A percentile compares a stretch with the other conserved stretches of the same genome.
Evolutionary conservation across 1,140 invertebrate species (phyloP).

Genomic region (Hypothenemus hampei): DNA sequence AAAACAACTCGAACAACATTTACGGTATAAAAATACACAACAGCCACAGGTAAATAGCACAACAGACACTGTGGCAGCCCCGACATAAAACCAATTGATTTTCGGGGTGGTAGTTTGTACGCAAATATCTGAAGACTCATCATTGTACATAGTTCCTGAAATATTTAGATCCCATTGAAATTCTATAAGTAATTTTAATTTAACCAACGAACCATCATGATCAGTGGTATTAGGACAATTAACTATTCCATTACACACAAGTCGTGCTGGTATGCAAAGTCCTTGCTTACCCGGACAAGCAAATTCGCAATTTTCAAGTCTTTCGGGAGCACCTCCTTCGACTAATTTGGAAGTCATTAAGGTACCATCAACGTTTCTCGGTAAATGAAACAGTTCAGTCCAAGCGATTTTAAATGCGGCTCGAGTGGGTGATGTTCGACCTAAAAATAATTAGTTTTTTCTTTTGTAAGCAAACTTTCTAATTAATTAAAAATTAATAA

Average conservation of each 20-base stretch:
- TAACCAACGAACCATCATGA: slow-evolving; percentile 35
- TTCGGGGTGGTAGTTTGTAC: slow-evolving; percentile 45
- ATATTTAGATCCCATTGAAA: slow-evolving; percentile 19
- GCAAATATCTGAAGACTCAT: slow-evolving; percentile 63
- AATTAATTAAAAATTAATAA: background rate
- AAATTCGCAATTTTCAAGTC: slow-evolving; percentile 63
- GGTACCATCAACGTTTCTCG: slow-evolving; percentile 74
- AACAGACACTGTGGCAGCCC: slow-evolving; percentile 46
- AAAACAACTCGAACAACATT: slow-evolving; percentile 46
- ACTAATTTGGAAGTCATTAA: slow-evolving; percentile 66
- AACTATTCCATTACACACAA: slow-evolving; percentile 81
- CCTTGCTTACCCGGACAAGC: slow-evolving; percentile 76
- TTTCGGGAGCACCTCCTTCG: slow-evolving; percentile 52
- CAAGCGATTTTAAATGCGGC: slow-evolving; percentile 82
- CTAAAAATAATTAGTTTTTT: slow-evolving; percentile 15
- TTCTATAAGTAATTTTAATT: background rate
- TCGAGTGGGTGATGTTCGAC: slow-evolving; percentile 68
- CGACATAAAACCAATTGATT: slow-evolving; percentile 53
- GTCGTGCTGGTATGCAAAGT: slow-evolving; percentile 71
- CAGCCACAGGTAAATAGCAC: slow-evolving; percentile 46
- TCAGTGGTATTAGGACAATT: slow-evolving; percentile 70
- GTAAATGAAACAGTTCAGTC: slow-evolving; percentile 83
- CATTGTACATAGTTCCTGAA: slow-evolving; percentile 50
- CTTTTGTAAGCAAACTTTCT: background rate
- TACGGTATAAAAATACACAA: slow-evolving; percentile 41